These are phyloP conservation scores for Gonioctena quinquepunctata DNA, from an alignment of 1,140 invertebrate species.

Conservation along the genomic window DNA sequence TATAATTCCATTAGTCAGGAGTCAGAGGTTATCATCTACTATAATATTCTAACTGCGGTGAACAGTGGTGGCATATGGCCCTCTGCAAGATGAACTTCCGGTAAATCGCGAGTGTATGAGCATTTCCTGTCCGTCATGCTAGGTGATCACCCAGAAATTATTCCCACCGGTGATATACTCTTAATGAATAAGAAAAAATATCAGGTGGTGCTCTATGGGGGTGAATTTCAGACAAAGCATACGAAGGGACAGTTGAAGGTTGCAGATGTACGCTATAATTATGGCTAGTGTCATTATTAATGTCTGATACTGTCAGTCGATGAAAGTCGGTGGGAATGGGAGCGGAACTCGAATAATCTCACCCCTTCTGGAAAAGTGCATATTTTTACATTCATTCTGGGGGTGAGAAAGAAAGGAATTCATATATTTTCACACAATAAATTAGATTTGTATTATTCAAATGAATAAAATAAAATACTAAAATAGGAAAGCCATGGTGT, in stretches of 20 bases:
- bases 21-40: conserved; percentile 2
- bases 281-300: neutral
- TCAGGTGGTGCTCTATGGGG: conserved; percentile 33
- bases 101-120: conserved; percentile 34
- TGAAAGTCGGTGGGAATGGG: no score
- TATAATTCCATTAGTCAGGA: conserved; percentile 8
- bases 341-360: no score
- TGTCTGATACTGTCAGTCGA: neutral
- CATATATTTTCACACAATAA: no score
- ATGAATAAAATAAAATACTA: no score
- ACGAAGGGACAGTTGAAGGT: conserved; percentile 13
- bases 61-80: conserved; percentile 31
- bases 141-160: conserved; percentile 33
- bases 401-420: no score
- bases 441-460: no score
- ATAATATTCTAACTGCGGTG: conserved; percentile 10
- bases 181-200: conserved; percentile 38
- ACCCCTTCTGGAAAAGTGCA: no score
- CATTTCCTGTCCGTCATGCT: conserved; percentile 39
- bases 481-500: no score
- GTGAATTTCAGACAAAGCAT: conserved; percentile 8
- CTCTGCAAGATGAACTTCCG: conserved; percentile 36
- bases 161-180: conserved; percentile 39
- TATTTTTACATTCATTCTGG: no score
- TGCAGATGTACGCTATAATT: conserved; percentile 17